Evolutionary conservation across 2,113 vertebrate genomes (phyloP).

Genomic region (Scopus umbretta): DNA sequence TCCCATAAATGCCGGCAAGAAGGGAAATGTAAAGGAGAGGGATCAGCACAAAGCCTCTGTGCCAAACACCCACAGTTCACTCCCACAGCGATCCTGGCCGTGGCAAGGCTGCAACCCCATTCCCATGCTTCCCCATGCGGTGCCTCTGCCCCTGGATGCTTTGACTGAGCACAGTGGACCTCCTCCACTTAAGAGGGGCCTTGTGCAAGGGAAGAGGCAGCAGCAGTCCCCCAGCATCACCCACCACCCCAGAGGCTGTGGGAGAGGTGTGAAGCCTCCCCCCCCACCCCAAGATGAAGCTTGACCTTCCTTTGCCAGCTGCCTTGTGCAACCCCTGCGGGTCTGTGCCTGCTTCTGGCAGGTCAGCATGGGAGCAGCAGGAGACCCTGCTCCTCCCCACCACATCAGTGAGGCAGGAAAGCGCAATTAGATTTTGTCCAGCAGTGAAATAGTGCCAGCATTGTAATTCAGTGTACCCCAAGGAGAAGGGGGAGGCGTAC

Average conservation of each 20-base stretch:
- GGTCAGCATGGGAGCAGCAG: fast-evolving
- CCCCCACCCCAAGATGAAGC: background rate
- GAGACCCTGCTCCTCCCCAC: background rate
- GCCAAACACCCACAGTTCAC: background rate
- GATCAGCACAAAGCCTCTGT: background rate
- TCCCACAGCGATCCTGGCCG: background rate
- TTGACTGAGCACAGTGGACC: background rate
- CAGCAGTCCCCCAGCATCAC: fast-evolving
- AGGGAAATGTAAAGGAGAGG: background rate
- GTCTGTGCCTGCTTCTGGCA: background rate
- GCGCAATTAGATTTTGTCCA: background rate
- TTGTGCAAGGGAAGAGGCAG: background rate
- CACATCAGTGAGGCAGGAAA: background rate
- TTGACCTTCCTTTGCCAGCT: background rate
- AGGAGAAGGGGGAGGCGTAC: background rate
- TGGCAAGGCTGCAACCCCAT: fast-evolving
- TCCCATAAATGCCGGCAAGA: background rate
- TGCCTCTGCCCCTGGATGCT: background rate
- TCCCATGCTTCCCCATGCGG: fast-evolving
- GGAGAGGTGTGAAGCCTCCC: no score
- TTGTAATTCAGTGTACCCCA: background rate
- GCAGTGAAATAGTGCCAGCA: background rate
- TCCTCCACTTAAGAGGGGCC: background rate
- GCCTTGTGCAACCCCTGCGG: background rate
- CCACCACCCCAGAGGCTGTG: background rate